Base-by-base conservation (phyloP, 2,797 vertebrate species). In the Danio jaintianensis region DNA sequence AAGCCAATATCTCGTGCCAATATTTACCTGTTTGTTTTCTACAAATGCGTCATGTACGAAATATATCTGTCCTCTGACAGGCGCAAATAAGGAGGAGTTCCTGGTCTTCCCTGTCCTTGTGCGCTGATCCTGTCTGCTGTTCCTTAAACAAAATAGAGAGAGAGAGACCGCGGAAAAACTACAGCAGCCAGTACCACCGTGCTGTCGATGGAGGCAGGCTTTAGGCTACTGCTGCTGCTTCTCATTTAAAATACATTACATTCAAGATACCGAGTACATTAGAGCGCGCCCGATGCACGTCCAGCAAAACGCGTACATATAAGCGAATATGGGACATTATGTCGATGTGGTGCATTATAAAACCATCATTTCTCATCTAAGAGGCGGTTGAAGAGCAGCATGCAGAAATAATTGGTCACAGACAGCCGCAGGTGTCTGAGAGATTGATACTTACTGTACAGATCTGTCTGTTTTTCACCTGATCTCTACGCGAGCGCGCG, bases 181-280 rank as follows among this genome's bases (percentile, higher is more conserved):
- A 75, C 86, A 86, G 50, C 84, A 86, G 86, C 79, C 90, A 88
- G 89, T 86, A 89, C 83, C 88, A 81, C 85, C 76, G 89, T 84
- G 77, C 85, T 83, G 64, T 89, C 88, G 78, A 85, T 75, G 91
- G 90, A 91, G 92, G 92, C 90, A 86, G 91, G 89, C 87, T 91
- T 90, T 88, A 80, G 84, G 85, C 91, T 92, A 89, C 90, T 90
- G 92, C 91, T 91, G 90, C 92, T 92, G 91, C 89, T 81, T 86
- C 50, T 59, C 42, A 61, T 78, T 90, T 76, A 88, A 90, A 92
- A 92, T 12, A n/a, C 75, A 92, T 90, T 89, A 86, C 89, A 75
- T 81, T 18, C 69, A 74, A 82, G 75, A 83, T 77, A 82, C 78
- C 79, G 83, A 85, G 85, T 66, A 68, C 55, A 78, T 63, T 53